Evolutionary conservation across 2,113 vertebrate species (phyloP), one percentile per base, ranked within the genome.

Genomic region (Rana temporaria): DNA sequence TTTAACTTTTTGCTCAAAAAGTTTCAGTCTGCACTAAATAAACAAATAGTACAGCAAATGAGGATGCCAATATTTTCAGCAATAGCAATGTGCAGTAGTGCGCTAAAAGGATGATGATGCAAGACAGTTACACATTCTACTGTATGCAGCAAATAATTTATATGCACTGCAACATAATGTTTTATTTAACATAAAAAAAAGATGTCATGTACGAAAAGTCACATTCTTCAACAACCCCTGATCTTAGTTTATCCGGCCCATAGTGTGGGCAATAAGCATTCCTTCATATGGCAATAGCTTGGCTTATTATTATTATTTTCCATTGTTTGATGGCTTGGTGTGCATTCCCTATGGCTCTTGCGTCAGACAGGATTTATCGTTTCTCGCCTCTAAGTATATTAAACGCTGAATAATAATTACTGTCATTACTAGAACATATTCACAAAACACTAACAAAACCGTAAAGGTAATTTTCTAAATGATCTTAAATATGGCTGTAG

Each of bases 381-480:
- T 76, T 12, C 59, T 42, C 52, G 73, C 17, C 73, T 64, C 14
- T 64, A 76, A 76, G 57, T 76, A 64, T 63, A 76, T 76, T 64
- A 76, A 64, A 64, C 48, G 73, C 73, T 62, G 73, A 16, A 38
- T 62, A 63, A 76, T 63, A 76, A 76, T 76, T 76, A 64, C 73
- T 48, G 73, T 63, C 73, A 76, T 76, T 76, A 74, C 71, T 34
- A 73, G 26, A 57, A 57, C 53, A 59, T 59, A 73, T 32, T 53
- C 70, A 73, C 70, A 60, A 74, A 74, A 74, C 71, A 74, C 71
- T 74, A 74, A 74, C 71, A 74, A 74, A 74, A 74, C 53, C 71
- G 60, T 59, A 74, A 74, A 74, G 30, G 71, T 74, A 74, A 74
- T 74, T 74, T 74, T 74, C 55, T 74, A 74, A 74, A 74, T 60